phyloP scores from a whole-genome alignment of 2,888 invertebrate species.

The Rhogogaster chlorosoma region DNA sequence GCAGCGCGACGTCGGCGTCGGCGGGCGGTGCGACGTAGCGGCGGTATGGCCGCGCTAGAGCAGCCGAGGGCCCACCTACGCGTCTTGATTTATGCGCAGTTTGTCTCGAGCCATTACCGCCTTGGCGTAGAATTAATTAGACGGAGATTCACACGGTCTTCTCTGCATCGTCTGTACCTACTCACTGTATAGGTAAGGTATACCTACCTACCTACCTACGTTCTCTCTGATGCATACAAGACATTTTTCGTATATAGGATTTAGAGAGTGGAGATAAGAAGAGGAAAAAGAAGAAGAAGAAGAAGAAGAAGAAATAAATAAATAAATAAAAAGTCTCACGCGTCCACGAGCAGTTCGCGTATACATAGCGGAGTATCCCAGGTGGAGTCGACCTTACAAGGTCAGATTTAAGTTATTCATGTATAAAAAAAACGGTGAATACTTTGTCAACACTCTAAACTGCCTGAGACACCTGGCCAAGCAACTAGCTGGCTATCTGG shows the following conservation, averaged over 20 bases:
- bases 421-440: conserved; percentile 42
- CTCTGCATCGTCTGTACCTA: neutral
- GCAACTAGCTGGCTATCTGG: neutral
- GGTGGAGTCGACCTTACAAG: conserved; percentile 41
- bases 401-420: conserved; percentile 48
- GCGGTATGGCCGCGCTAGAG: conserved; percentile 24
- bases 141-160: conserved; percentile 63
- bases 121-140: conserved; percentile 62
- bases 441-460: conserved; percentile 47
- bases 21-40: neutral
- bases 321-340: neutral
- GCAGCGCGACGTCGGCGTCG: neutral
- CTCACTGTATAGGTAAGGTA: neutral
- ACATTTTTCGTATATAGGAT: neutral
- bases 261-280: neutral
- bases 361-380: conserved; percentile 28
- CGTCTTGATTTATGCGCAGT: conserved; percentile 55
- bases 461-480: conserved; percentile 18
- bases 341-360: neutral
- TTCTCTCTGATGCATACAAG: neutral
- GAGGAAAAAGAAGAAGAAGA: neutral
- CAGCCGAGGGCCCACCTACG: conserved; percentile 66
- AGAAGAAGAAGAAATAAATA: neutral
- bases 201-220: neutral
- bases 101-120: conserved; percentile 61